Percentiles rank a stretch among this genome's conserved stretches.
phyloP scores from a whole-genome alignment of 2,888 invertebrate species.

The Bimastos eiseni region DNA sequence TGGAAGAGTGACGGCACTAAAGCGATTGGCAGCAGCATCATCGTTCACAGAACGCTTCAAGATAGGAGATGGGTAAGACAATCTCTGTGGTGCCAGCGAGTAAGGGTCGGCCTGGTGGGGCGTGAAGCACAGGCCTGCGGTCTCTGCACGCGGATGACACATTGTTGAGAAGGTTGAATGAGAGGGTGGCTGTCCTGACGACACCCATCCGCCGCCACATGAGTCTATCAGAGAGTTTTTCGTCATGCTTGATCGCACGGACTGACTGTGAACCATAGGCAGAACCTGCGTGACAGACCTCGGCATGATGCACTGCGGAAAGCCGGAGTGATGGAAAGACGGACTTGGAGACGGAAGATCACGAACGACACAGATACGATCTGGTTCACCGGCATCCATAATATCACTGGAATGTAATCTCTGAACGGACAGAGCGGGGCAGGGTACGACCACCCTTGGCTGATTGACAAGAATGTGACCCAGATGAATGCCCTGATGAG shows the following conservation, averaged over 20 bases:
- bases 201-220: not conserved
- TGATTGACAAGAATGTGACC: not conserved
- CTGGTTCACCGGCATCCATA: not conserved
- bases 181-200: not conserved
- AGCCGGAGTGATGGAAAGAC: not conserved
- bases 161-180: not conserved
- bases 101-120: not conserved
- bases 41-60: not conserved
- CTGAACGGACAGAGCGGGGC: not conserved
- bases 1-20: not conserved
- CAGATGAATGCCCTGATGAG: not conserved
- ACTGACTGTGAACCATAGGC: not conserved
- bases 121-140: not conserved
- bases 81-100: not conserved
- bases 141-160: not conserved
- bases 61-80: not conserved
- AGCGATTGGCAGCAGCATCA: not conserved
- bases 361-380: not conserved
- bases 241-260: not conserved
- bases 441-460: not conserved
- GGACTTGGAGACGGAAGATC: not conserved
- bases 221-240: not conserved
- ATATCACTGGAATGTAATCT: not conserved
- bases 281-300: not conserved
- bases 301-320: not conserved